Evolutionary conservation across 2,888 invertebrate genomes (phyloP).

Genomic region (Eupithecia exiguata): DNA sequence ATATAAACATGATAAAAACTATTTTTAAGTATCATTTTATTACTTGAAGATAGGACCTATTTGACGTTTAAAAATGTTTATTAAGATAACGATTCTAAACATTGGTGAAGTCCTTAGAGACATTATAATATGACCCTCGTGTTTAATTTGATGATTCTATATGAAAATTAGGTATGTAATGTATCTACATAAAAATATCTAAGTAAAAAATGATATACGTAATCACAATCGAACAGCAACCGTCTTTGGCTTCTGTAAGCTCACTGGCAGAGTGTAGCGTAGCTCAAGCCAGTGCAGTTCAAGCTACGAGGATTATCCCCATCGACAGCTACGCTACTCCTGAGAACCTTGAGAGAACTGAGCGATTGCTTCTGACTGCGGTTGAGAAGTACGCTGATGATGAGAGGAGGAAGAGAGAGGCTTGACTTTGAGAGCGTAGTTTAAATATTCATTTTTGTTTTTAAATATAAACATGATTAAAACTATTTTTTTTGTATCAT

Average conservation of each 20-base stretch:
- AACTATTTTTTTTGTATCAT: no score
- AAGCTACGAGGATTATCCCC: slow-evolving; percentile 47
- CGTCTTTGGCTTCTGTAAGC: slow-evolving; percentile 56
- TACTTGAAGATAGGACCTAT: no score
- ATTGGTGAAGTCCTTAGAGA: no score
- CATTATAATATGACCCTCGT: no score
- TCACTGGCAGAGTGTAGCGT: no score
- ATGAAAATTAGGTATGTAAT: no score
- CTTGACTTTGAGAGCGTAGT: neutral
- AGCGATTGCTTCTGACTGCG: slow-evolving; percentile 77
- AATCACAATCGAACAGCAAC: slow-evolving; percentile 50
- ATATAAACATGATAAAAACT: neutral
- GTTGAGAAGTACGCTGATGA: slow-evolving; percentile 75
- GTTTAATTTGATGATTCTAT: no score
- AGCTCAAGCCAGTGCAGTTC: slow-evolving; percentile 50
- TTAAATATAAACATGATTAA: neutral
- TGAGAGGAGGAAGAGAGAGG: slow-evolving; percentile 43
- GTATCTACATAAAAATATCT: no score
- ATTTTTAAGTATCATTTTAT: no score
- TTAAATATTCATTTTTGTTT: neutral
- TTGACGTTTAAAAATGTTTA: no score
- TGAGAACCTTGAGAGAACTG: slow-evolving; percentile 78
- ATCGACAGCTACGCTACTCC: slow-evolving; percentile 77
- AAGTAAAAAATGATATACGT: no score
- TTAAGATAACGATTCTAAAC: no score